Conservation (phyloP, 2,113 vertebrate genomes). For the Prochilodus magdalenae region DNA sequence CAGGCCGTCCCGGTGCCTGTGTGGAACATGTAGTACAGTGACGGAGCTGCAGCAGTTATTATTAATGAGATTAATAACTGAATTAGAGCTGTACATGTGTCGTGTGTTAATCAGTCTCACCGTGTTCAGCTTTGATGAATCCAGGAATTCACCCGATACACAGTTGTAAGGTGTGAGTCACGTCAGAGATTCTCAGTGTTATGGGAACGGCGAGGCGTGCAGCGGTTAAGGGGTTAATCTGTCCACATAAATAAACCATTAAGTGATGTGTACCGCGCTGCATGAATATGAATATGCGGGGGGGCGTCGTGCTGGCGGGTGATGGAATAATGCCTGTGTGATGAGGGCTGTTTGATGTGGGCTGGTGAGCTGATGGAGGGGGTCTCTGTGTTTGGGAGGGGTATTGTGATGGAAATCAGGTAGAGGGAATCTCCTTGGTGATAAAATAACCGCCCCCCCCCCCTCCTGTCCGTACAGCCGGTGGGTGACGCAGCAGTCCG, state of each 20-base stretch:
- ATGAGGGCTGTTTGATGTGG: slow-evolving; percentile 68
- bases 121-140: no score
- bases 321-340: slow-evolving; percentile 66
- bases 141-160: no score
- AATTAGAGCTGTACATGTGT: no score
- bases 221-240: neutral
- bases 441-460: slow-evolving; percentile 64
- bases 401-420: slow-evolving; percentile 77
- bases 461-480: slow-evolving; percentile 43
- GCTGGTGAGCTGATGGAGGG: slow-evolving; percentile 51
- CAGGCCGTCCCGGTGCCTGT: no score
- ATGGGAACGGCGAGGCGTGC: no score
- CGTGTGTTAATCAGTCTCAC: no score
- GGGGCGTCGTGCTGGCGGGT: slow-evolving; percentile 65
- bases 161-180: no score
- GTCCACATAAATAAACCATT: slow-evolving; percentile 60
- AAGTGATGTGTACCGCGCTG: slow-evolving; percentile 64
- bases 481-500: slow-evolving; percentile 83
- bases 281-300: slow-evolving; percentile 61
- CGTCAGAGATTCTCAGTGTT: no score
- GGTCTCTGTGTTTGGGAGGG: neutral
- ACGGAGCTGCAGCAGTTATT: no score
- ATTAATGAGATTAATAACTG: no score
- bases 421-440: slow-evolving; percentile 77
- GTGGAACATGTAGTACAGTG: no score